Percentiles rank a stretch among this genome's conserved stretches.
phyloP scores from a whole-genome alignment of 1,140 invertebrate species.

The Uloborus diversus region DNA sequence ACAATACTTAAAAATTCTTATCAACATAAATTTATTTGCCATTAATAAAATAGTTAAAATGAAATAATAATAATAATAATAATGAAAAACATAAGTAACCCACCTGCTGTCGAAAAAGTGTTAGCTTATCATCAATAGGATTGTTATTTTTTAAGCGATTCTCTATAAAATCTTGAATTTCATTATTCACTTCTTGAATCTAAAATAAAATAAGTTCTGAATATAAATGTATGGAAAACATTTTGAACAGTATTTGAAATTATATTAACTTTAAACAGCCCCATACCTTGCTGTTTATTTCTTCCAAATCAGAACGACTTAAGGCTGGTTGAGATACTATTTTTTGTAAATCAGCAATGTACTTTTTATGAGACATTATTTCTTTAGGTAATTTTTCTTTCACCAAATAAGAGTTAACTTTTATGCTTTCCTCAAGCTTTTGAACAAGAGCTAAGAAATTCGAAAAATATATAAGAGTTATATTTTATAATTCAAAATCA shows the following conservation, averaged over 20 bases:
- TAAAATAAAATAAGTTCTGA: constrained; percentile 60
- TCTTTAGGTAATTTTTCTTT: constrained; percentile 83
- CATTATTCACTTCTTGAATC: constrained; percentile 72
- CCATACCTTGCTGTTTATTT: constrained; percentile 72
- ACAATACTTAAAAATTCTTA: neutral
- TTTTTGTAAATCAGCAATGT: constrained; percentile 75
- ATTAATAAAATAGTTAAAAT: neutral
- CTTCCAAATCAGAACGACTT: constrained; percentile 74
- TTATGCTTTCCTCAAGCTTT: constrained; percentile 79
- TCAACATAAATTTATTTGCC: neutral
- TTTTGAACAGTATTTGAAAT: neutral
- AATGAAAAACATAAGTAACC: neutral
- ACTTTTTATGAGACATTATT: constrained; percentile 71
- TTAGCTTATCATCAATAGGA: constrained; percentile 77
- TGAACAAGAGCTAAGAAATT: constrained; percentile 68
- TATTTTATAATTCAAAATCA: no score
- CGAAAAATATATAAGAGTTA: no score
- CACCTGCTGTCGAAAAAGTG: constrained; percentile 82
- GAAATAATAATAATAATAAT: neutral
- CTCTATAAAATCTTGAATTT: constrained; percentile 72
- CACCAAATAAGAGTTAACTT: constrained; percentile 77
- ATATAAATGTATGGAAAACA: neutral
- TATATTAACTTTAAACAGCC: neutral
- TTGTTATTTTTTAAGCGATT: constrained; percentile 67
- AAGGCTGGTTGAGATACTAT: constrained; percentile 75